phyloP scores from a whole-genome alignment of 2,797 vertebrate species.

The Coilia nasus region DNA sequence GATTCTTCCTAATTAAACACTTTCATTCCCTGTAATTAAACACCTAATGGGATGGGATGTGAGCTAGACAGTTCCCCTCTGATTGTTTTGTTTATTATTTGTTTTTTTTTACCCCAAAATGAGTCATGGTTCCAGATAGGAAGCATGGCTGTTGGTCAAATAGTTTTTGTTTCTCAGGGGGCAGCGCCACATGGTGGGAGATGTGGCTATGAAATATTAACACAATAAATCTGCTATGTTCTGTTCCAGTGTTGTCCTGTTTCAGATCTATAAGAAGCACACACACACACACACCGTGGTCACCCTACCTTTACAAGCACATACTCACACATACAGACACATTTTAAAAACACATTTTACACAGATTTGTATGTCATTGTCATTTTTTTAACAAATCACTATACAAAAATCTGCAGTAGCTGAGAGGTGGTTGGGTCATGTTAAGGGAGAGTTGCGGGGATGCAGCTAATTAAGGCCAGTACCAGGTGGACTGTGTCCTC shows the following conservation, averaged over 20 bases:
- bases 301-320: too few relatives aligned
- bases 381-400: background rate
- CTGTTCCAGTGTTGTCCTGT: background rate
- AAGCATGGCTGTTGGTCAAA: slow-evolving; percentile 49
- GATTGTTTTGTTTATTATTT: slow-evolving; percentile 40
- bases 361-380: background rate
- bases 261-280: slow-evolving; percentile 7
- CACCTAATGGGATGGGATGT: slow-evolving; percentile 69
- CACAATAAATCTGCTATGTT: background rate
- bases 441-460: too few relatives aligned
- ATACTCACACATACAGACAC: background rate
- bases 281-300: slow-evolving; percentile 23
- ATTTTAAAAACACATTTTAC: background rate
- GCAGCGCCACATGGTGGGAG: background rate
- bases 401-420: too few relatives aligned
- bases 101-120: slow-evolving; percentile 51
- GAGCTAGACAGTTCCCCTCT: slow-evolving; percentile 63
- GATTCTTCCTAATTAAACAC: slow-evolving; percentile 78
- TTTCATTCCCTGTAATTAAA: slow-evolving; percentile 77
- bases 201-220: background rate
- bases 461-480: too few relatives aligned
- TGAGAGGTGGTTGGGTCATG: too few relatives aligned
- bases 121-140: slow-evolving; percentile 52
- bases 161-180: slow-evolving; percentile 34
- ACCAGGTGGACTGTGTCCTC: too few relatives aligned